Evolutionary conservation across 1,140 invertebrate species (phyloP).

Genomic region (Aphelenchoides besseyi): DNA sequence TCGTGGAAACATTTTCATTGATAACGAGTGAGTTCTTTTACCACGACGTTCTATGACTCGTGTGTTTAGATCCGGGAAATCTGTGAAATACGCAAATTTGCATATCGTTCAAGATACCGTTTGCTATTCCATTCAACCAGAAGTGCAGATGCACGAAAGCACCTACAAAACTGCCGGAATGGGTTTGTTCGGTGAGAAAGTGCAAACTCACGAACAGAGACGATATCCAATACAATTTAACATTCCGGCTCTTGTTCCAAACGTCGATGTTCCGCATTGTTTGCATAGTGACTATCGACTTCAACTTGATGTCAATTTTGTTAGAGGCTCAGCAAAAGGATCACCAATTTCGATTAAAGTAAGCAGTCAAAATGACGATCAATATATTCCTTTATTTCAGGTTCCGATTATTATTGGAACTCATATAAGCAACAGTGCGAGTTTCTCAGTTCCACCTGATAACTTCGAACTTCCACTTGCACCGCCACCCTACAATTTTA

Average conservation of each 20-base stretch:
- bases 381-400: constrained; percentile 16
- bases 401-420: constrained; percentile 26
- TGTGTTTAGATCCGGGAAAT: constrained; percentile 29
- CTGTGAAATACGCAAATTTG: constrained; percentile 28
- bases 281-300: constrained; percentile 27
- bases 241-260: constrained; percentile 26
- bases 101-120: constrained; percentile 26
- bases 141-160: constrained; percentile 34
- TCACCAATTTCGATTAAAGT: constrained; percentile 22
- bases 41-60: too few relatives aligned
- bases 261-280: constrained; percentile 20
- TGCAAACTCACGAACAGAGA: background rate
- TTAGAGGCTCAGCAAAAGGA: constrained; percentile 19
- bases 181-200: constrained; percentile 22
- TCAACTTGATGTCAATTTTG: constrained; percentile 23
- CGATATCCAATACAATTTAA: constrained; percentile 33
- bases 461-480: constrained; percentile 9
- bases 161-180: constrained; percentile 28
- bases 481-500: constrained; percentile 32
- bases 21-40: constrained; percentile 27
- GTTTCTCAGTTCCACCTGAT: background rate
- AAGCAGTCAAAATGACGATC: background rate
- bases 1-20: constrained; percentile 25
- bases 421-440: constrained; percentile 6
- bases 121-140: constrained; percentile 33